A percentile compares a stretch with the other conserved stretches of the same genome.
These are phyloP conservation scores for Steinernema carpocapsae DNA, from an alignment of 2,888 invertebrate species.

Conservation along the genomic window DNA sequence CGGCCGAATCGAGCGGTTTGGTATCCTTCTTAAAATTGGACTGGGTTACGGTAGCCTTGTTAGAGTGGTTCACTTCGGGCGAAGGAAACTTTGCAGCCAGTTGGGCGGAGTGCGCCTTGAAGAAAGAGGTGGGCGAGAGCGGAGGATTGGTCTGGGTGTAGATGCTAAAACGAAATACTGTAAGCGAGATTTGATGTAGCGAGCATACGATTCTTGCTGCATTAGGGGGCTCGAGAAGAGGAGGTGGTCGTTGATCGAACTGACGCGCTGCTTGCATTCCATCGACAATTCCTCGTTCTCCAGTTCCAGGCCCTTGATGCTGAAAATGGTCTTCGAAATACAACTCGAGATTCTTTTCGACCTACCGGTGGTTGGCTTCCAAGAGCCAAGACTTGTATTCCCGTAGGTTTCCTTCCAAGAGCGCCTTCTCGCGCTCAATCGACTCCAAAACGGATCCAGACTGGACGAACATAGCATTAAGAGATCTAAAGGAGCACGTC, in stretches of 20 bases:
- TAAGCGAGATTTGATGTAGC: not conserved
- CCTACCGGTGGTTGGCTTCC: slow-evolving; percentile 27
- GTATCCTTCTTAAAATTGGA: slow-evolving; percentile 3
- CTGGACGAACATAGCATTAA: slow-evolving; percentile 22
- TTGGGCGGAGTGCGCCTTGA: slow-evolving; percentile 25
- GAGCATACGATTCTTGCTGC: not conserved
- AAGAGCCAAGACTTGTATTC: slow-evolving; percentile 27
- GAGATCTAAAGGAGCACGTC: not conserved
- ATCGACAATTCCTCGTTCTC: slow-evolving; percentile 3
- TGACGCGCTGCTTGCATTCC: not conserved
- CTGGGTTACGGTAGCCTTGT: not conserved
- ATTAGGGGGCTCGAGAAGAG: not conserved
- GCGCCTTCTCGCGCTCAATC: slow-evolving; percentile 24
- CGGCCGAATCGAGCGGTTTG: slow-evolving; percentile 25
- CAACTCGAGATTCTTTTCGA: not conserved
- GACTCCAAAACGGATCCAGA: slow-evolving; percentile 21
- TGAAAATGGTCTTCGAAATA: not conserved
- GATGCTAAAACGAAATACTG: not conserved
- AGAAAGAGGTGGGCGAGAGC: slow-evolving; percentile 19
- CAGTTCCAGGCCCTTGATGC: slow-evolving; percentile 24
- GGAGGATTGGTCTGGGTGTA: not conserved
- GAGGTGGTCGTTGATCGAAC: slow-evolving; percentile 13
- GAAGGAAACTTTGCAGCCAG: slow-evolving; percentile 22
- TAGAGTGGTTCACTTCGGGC: not conserved
- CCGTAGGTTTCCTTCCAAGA: slow-evolving; percentile 22